Base-by-base conservation (phyloP, 2,888 invertebrate genomes). In the Lepeophtheirus nordmannii region DNA sequence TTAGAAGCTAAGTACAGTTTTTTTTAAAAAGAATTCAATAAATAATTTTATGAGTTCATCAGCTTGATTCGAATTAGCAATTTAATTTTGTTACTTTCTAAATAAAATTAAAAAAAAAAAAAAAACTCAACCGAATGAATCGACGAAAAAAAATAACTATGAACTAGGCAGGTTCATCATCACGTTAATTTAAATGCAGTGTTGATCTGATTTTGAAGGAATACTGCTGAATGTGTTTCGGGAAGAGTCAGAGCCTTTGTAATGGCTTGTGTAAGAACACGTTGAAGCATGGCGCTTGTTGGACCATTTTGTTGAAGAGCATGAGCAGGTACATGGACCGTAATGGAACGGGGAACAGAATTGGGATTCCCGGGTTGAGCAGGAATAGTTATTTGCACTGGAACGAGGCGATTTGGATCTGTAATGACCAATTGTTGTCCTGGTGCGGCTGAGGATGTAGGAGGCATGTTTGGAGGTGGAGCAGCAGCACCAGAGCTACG, bases 261-360 rank as follows among this genome's bases (percentile, higher is more conserved):
- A 46, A 66, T 66, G 10, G 66, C 66, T n/a, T 66, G 59, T 17
- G 66, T 66, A 12, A 66, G 53, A 11, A 66, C 66, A 9, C n/a
- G 38, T 41, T 66, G 66, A 14, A 66, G 46, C 30, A 59, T 37
- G n/a, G 41, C n/a, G 7, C 60, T 39, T 14, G 58, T 66, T n/a
- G n/a, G 30, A n/a, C 60, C 39, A 14, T 30, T 22, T 22, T 37
- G 60, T 76, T 85, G 85, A 64, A 90, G 79, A 38, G 89, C 88
- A 12, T 87, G 85, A 30, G 87, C 87, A 68, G 90, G 89, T 72
- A 90, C 89, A 78, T 89, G 89, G 74, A 90, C 89, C n/a, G 88
- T 89, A 68, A 90, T 82, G 58, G 87, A 82, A 69, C 89, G 82
- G 37, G 83, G 82, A 70, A 83, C 76, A 22, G 83, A 81, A 69